These are phyloP conservation scores for Mizuhopecten yessoensis DNA, from an alignment of 1,140 invertebrate species.

Conservation along the genomic window DNA sequence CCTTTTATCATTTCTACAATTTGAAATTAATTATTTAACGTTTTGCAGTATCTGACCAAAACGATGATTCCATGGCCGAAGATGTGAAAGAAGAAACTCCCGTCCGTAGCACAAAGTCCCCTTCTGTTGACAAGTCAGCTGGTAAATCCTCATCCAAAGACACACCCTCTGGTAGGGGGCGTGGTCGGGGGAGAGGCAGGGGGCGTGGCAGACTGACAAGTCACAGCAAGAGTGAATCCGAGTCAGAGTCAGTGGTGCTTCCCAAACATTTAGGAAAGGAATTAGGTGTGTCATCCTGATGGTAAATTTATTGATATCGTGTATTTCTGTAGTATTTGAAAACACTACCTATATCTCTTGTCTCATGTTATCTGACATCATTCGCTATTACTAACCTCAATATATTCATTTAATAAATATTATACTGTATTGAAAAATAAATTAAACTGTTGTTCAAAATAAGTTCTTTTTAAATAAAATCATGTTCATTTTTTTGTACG, in stretches of 20 bases:
- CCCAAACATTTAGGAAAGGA: constrained; percentile 32
- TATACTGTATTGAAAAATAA: too few relatives aligned
- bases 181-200: constrained; percentile 70
- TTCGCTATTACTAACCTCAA: background rate
- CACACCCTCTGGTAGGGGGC: constrained; percentile 61
- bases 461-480: too few relatives aligned
- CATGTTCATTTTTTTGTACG: too few relatives aligned
- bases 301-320: constrained; percentile 38
- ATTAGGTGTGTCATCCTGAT: constrained; percentile 27
- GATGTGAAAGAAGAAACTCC: constrained; percentile 51
- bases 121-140: constrained; percentile 11
- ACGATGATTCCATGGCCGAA: constrained; percentile 63
- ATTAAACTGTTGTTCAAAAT: too few relatives aligned
- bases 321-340: background rate
- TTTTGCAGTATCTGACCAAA: constrained; percentile 60
- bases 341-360: background rate
- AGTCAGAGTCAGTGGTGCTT: constrained; percentile 61
- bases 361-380: background rate
- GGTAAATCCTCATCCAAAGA: constrained; percentile 47
- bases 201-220: constrained; percentile 69
- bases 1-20: too few relatives aligned
- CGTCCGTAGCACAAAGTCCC: constrained; percentile 47
- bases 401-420: too few relatives aligned
- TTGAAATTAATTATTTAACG: too few relatives aligned
- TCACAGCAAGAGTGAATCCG: constrained; percentile 74